phyloP scores from a whole-genome alignment of 92 coral and sea anemone genomes.

The Porites evermanni region DNA sequence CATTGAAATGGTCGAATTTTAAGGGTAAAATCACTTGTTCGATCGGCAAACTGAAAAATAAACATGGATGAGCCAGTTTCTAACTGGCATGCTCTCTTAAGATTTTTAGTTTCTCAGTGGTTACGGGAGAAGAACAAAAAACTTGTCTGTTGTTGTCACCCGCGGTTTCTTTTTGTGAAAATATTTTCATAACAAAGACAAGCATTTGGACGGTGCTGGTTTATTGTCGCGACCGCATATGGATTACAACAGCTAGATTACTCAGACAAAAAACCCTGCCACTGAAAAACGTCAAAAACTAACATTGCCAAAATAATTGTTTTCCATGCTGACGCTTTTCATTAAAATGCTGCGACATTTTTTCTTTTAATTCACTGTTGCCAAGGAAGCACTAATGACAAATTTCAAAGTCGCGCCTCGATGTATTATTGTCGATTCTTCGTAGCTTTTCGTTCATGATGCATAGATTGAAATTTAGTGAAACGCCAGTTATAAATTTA shows the following conservation, averaged over 20 bases:
- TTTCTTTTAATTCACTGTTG: constrained; percentile 5
- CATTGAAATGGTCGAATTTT: constrained; percentile 10
- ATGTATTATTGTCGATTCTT: not conserved
- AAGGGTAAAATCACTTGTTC: not conserved
- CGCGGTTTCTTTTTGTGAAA: constrained; percentile 21
- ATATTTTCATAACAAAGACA: constrained; percentile 55
- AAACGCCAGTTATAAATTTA: too few relatives aligned
- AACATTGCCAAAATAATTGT: not conserved
- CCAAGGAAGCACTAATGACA: constrained; percentile 5
- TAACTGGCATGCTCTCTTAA: not conserved
- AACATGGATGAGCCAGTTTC: not conserved
- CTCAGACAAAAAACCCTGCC: constrained; percentile 18
- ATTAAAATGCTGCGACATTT: constrained; percentile 12
- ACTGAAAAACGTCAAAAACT: constrained; percentile 3
- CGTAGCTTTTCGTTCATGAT: too few relatives aligned
- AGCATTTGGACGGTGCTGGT: constrained; percentile 15
- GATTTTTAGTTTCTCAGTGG: constrained; percentile 9
- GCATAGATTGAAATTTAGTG: too few relatives aligned
- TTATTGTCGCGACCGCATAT: constrained; percentile 14
- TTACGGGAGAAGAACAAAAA: not conserved
- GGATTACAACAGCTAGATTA: constrained; percentile 39
- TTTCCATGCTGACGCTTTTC: constrained; percentile 34
- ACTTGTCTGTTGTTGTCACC: not conserved
- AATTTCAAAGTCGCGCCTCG: not conserved
- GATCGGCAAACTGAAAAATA: not conserved